Evolutionary conservation across 2,888 invertebrate species (phyloP), one percentile per base, ranked within the genome.

Genomic region (Labia minor): DNA sequence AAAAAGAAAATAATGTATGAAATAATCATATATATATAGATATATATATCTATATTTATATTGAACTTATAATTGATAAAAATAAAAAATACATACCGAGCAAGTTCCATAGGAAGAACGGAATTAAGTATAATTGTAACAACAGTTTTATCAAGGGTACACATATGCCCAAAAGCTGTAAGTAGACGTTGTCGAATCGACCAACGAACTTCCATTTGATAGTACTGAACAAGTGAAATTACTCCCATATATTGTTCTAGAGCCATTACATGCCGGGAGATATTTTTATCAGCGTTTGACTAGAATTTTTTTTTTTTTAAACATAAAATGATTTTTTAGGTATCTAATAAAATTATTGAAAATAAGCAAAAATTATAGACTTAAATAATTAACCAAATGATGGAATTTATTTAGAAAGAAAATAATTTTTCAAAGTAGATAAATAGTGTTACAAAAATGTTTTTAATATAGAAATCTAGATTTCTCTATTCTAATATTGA

Each of bases 161-260:
- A 94, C 83, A 95, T 87, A 26, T 90, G 88, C 19, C 90, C 90
- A 77, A 95, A 94, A 6, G 91, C 89, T 81, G 93, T 84, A 67
- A 95, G 78, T 61, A 95, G 80, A 10, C 91, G 81, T 74, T 90
- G 87, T 70, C 94, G 83, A 68, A 94, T 86, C 0, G 88, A 87
- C 92, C 92, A 92, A 70, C 92, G 81, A 0, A 89, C 86, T 78
- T 95, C 96, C 95, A 95, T 95, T 81, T 96, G 96, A 78, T 95
- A 96, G 80, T 94, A 96, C 74, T 92, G 89, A 67, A 94, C 90
- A 68, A 97, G 80, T 67, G 90, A 89, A 61, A 87, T 86, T 19
- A 95, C 88, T 72, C 89, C 89, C 68, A 86, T 87, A 75, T 92
- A 95, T 69, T 89, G 86, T 76, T 94, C 90, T 72, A 86, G 85